Evolutionary conservation across 1,140 invertebrate species (phyloP).

Genomic region (Melanaphis sacchari): DNA sequence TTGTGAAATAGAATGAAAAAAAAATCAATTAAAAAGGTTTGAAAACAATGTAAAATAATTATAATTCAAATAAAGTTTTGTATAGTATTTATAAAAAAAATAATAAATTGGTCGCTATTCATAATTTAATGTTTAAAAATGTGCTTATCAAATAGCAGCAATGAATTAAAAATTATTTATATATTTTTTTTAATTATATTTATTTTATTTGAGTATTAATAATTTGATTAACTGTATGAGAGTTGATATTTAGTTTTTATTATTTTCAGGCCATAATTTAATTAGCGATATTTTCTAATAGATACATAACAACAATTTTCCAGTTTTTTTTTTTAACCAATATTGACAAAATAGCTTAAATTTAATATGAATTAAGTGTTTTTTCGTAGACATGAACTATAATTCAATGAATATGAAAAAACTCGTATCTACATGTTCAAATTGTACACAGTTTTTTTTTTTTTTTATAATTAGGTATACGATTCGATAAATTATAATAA

Average conservation of each 20-base stretch:
- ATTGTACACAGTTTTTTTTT: too few relatives aligned
- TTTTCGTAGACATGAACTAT: background rate
- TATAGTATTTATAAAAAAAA: background rate
- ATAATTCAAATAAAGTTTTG: background rate
- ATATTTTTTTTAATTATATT: background rate
- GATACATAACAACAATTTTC: background rate
- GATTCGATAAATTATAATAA: too few relatives aligned
- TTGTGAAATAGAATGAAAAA: too few relatives aligned
- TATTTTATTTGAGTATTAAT: background rate
- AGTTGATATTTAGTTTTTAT: background rate
- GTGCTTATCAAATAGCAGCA: background rate
- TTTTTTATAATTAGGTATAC: too few relatives aligned
- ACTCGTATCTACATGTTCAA: too few relatives aligned
- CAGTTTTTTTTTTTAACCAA: background rate
- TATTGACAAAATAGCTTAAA: background rate
- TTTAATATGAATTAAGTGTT: background rate
- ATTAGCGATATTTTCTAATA: background rate
- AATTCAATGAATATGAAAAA: background rate
- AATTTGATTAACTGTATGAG: background rate
- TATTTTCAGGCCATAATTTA: background rate
- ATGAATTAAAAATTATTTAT: background rate
- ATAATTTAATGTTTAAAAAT: background rate
- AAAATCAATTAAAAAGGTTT: too few relatives aligned
- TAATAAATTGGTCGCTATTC: rapidly evolving
- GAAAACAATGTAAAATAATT: background rate